Evolutionary conservation across 2,888 invertebrate species (phyloP).

Genomic region (Synanthedon myopaeformis): DNA sequence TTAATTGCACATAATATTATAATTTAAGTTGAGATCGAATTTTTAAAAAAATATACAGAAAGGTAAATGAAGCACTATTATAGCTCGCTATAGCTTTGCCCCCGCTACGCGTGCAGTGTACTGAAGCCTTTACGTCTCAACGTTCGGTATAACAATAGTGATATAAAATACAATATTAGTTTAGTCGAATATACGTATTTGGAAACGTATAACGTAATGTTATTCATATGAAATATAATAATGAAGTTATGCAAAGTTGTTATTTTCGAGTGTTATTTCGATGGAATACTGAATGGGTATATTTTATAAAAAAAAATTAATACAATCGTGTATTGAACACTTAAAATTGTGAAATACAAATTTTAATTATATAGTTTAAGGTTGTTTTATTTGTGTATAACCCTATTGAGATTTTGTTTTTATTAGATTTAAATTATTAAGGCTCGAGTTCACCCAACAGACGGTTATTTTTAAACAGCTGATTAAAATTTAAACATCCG

Average conservation of each 20-base stretch:
- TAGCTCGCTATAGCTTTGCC: too few species aligned
- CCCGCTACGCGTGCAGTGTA: too few species aligned
- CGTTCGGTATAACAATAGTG: background rate
- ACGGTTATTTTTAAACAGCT: too few species aligned
- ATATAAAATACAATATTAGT: conserved; percentile 3
- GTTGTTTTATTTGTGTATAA: conserved; percentile 33
- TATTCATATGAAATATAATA: conserved; percentile 18
- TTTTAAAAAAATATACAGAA: too few species aligned
- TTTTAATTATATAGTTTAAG: conserved; percentile 58
- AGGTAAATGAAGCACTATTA: too few species aligned
- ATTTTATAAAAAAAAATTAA: conserved; percentile 62
- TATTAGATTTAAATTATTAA: too few species aligned
- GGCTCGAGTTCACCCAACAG: too few species aligned
- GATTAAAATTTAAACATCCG: too few species aligned
- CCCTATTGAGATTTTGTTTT: background rate
- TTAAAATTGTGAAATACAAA: conserved; percentile 62
- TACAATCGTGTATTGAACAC: conserved; percentile 59
- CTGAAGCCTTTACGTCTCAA: too few species aligned
- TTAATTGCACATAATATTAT: too few species aligned
- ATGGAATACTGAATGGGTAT: conserved; percentile 54
- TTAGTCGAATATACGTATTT: background rate
- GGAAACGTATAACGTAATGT: conserved; percentile 21
- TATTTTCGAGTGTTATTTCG: conserved; percentile 64
- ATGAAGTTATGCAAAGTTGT: conserved; percentile 50
- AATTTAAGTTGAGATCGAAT: too few species aligned